Conservation (phyloP, 2,797 vertebrate species). For the Pampus argenteus region DNA sequence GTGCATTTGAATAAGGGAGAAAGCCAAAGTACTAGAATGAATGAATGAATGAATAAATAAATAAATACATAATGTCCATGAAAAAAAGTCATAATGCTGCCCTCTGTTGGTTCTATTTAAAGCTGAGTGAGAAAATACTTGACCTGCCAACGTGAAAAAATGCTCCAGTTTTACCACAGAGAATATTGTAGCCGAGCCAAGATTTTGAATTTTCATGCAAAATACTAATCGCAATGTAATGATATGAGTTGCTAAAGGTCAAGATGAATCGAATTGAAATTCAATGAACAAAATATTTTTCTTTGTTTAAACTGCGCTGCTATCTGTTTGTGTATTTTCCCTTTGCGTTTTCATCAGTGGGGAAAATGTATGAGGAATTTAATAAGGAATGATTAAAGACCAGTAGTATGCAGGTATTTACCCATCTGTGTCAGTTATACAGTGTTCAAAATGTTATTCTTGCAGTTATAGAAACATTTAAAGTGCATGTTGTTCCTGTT, state of each 20-base stretch:
- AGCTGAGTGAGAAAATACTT: slow-evolving; percentile 28
- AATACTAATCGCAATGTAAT: slow-evolving; percentile 17
- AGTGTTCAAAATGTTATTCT: background rate
- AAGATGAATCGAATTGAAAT: background rate
- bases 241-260: background rate
- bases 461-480: background rate
- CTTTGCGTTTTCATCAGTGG: background rate
- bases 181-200: slow-evolving; percentile 6
- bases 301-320: background rate
- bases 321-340: background rate
- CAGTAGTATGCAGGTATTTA: background rate
- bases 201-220: background rate
- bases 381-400: background rate
- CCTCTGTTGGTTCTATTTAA: slow-evolving; percentile 62
- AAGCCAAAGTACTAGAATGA: background rate
- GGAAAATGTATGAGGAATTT: background rate
- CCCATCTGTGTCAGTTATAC: background rate
- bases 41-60: slow-evolving; percentile 36
- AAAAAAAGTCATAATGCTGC: slow-evolving; percentile 55
- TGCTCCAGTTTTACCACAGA: slow-evolving; percentile 34
- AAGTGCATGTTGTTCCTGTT: no score
- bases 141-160: slow-evolving; percentile 37
- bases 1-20: slow-evolving; percentile 20
- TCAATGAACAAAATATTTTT: background rate
- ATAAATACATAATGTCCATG: slow-evolving; percentile 17